These are phyloP conservation scores for Drosophila suzukii DNA, from an alignment of 1,140 invertebrate genomes.

Conservation along the genomic window DNA sequence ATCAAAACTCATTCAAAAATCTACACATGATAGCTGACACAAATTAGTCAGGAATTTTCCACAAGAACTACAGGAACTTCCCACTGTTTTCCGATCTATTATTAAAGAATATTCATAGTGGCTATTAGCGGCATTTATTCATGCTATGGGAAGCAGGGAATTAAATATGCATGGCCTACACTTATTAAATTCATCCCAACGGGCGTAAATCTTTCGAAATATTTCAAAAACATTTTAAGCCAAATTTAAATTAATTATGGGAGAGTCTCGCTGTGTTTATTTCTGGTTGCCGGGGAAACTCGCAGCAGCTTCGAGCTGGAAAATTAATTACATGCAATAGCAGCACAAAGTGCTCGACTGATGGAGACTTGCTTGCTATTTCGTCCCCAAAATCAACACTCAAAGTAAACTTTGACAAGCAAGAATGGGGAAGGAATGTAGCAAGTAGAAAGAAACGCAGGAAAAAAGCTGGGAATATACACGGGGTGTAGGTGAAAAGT, in stretches of 20 bases:
- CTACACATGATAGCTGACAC: no score
- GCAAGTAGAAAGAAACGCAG: slow-evolving; percentile 3
- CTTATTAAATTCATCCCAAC: slow-evolving; percentile 12
- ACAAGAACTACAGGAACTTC: background rate
- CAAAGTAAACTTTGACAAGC: slow-evolving; percentile 56
- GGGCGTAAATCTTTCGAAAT: slow-evolving; percentile 26
- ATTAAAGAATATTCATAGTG: slow-evolving; percentile 15
- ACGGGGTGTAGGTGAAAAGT: slow-evolving; percentile 7
- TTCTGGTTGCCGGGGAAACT: slow-evolving; percentile 24
- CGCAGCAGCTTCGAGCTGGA: slow-evolving; percentile 36
- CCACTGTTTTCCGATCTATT: background rate
- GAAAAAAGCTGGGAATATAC: slow-evolving; percentile 12
- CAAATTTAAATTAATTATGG: slow-evolving; percentile 73
- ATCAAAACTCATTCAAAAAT: no score
- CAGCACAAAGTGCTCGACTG: slow-evolving; percentile 45
- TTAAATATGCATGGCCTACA: slow-evolving; percentile 21
- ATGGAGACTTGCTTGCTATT: slow-evolving; percentile 33
- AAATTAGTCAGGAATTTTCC: no score
- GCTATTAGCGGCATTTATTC: slow-evolving; percentile 34
- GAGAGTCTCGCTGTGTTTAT: slow-evolving; percentile 4
- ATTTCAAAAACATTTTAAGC: slow-evolving; percentile 65
- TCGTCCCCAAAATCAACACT: slow-evolving; percentile 63
- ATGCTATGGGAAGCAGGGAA: background rate
- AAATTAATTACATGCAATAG: slow-evolving; percentile 73
- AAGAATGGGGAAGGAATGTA: slow-evolving; percentile 9